phyloP scores from a whole-genome alignment of 2,113 vertebrate species.

The Poecile atricapillus region DNA sequence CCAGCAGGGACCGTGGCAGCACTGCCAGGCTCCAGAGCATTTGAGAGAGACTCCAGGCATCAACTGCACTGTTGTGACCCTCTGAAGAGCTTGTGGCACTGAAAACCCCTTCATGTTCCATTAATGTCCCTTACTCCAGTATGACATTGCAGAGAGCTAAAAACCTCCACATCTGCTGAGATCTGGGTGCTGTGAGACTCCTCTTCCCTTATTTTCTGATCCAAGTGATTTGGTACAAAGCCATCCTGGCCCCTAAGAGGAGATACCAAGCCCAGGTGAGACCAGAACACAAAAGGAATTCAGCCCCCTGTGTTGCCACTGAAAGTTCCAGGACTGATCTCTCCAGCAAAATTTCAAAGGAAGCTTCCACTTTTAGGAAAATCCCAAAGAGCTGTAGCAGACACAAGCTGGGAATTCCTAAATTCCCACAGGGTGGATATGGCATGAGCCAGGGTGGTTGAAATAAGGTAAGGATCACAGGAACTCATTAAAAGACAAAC shows the following conservation, averaged over 20 bases:
- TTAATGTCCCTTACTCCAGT: neutral
- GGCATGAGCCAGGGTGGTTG: neutral
- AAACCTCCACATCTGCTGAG: neutral
- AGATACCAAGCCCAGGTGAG: neutral
- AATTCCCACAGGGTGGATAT: neutral
- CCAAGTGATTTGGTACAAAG: neutral
- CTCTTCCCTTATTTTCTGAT: neutral
- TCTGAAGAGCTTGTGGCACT: neutral
- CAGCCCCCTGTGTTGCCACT: neutral
- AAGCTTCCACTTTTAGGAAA: neutral
- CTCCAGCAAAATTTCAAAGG: neutral
- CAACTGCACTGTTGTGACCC: neutral
- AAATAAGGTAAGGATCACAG: neutral
- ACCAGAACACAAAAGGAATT: neutral
- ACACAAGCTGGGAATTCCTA: neutral
- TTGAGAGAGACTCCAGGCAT: neutral
- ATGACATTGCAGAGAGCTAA: neutral
- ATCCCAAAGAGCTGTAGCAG: neutral
- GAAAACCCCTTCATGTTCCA: accelerated
- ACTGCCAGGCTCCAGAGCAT: neutral
- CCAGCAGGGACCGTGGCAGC: neutral
- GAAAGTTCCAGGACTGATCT: neutral
- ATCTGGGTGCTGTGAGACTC: neutral
- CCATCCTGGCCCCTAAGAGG: neutral
- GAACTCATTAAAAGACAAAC: neutral